phyloP scores from a whole-genome alignment of 2,797 vertebrate genomes.

The Sebastes trivittatus region DNA sequence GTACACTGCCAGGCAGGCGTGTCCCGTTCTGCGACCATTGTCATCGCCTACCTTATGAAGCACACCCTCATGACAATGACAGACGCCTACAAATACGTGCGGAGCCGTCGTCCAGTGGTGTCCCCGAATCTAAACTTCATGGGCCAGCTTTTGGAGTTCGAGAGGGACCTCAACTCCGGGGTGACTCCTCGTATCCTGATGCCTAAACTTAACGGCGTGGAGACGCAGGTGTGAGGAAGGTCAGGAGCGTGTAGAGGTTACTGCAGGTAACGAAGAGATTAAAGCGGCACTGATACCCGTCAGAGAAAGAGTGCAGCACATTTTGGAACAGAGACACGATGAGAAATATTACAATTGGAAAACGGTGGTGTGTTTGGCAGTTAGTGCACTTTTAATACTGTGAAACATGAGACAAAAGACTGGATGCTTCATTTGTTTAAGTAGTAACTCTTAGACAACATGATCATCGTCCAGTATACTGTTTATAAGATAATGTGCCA shows the following conservation, averaged over 20 bases:
- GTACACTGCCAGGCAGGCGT: constrained; percentile 92
- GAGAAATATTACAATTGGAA: constrained; percentile 22
- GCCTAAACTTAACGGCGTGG: constrained; percentile 87
- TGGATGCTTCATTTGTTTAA: constrained; percentile 45
- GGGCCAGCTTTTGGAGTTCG: constrained; percentile 91
- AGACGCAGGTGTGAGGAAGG: constrained; percentile 83
- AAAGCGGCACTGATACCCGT: constrained; percentile 14
- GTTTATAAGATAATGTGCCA: constrained; percentile 79
- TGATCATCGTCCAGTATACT: constrained; percentile 59
- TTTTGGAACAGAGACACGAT: constrained; percentile 4
- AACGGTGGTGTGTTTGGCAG: constrained; percentile 27
- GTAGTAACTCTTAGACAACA: constrained; percentile 47
- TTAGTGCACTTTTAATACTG: constrained; percentile 75
- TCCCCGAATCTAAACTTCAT: constrained; percentile 93
- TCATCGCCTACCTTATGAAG: constrained; percentile 93
- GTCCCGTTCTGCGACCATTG: constrained; percentile 89
- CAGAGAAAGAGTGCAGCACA: constrained; percentile 16
- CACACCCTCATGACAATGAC: constrained; percentile 93
- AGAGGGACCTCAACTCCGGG: constrained; percentile 89
- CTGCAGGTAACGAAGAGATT: not conserved
- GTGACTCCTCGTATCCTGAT: constrained; percentile 89
- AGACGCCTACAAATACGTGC: constrained; percentile 90
- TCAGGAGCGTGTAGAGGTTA: not conserved
- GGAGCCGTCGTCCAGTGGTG: constrained; percentile 87
- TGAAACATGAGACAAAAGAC: constrained; percentile 62